Conservation (phyloP, 2,888 invertebrate genomes). For the Heliconius cydno region DNA sequence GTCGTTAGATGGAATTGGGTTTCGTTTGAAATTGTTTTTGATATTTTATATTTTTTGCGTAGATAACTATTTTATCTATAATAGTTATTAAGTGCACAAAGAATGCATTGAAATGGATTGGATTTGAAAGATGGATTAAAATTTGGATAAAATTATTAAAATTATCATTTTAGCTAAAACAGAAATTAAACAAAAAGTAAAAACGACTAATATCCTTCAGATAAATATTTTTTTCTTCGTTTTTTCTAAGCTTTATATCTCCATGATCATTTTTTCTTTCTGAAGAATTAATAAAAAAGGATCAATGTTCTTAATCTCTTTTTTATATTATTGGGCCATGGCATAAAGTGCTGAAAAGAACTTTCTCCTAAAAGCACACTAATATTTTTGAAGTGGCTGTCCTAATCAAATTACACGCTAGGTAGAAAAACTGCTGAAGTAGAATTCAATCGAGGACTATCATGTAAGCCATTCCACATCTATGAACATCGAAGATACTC, state of each 20-base stretch:
- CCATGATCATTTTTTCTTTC: too few species aligned
- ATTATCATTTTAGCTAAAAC: too few species aligned
- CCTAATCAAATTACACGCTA: conserved; percentile 13
- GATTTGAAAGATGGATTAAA: too few species aligned
- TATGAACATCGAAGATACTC: conserved; percentile 23
- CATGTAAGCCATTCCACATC: conserved; percentile 24
- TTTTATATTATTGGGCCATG: background rate
- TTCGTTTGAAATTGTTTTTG: background rate
- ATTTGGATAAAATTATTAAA: too few species aligned
- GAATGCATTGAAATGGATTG: too few species aligned
- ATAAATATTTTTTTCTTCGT: too few species aligned
- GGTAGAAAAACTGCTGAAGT: conserved; percentile 24
- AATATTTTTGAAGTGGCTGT: background rate
- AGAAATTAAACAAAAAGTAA: too few species aligned
- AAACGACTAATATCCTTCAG: too few species aligned
- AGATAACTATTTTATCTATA: background rate
- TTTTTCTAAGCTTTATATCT: too few species aligned
- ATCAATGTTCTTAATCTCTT: too few species aligned
- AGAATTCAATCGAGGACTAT: conserved; percentile 29
- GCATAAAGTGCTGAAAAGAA: background rate
- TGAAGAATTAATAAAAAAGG: too few species aligned
- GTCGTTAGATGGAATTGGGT: background rate
- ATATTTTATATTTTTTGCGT: background rate
- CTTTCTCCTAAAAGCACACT: background rate
- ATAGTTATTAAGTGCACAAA: too few species aligned